Conservation (phyloP, 2,797 vertebrate genomes). For the Columba guinea region DNA sequence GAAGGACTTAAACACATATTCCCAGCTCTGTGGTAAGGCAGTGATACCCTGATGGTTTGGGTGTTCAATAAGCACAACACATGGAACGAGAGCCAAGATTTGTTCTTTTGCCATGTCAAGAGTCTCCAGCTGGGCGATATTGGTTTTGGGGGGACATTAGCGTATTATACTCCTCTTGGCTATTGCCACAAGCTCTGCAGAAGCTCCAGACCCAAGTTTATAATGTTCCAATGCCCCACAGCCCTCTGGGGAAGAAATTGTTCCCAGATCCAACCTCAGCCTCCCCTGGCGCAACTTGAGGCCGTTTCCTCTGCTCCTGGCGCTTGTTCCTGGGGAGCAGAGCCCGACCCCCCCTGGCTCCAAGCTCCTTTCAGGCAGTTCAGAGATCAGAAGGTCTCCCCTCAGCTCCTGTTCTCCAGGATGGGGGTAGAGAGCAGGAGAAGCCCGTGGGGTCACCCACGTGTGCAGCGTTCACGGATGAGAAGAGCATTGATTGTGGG, state of each 20-base stretch:
- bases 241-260: no score
- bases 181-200: not conserved
- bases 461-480: fast-evolving
- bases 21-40: not conserved
- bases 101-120: not conserved
- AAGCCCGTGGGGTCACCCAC: fast-evolving
- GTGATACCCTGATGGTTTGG: no score
- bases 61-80: not conserved
- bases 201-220: not conserved
- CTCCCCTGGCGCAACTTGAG: no score
- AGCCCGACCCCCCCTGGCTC: no score
- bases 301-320: no score
- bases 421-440: not conserved
- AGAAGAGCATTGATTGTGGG: not conserved
- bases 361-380: no score
- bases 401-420: no score
- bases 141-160: not conserved
- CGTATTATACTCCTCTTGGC: not conserved
- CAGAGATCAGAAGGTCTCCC: no score
- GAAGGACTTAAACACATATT: not conserved
- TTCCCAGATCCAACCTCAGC: no score
- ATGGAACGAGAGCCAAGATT: not conserved
- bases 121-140: not conserved
- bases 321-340: no score
- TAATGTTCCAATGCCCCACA: no score